Percentiles rank a stretch among this genome's conserved stretches.
These are phyloP conservation scores for Saxidomus purpurata DNA, from an alignment of 1,140 invertebrate species.

Conservation along the genomic window DNA sequence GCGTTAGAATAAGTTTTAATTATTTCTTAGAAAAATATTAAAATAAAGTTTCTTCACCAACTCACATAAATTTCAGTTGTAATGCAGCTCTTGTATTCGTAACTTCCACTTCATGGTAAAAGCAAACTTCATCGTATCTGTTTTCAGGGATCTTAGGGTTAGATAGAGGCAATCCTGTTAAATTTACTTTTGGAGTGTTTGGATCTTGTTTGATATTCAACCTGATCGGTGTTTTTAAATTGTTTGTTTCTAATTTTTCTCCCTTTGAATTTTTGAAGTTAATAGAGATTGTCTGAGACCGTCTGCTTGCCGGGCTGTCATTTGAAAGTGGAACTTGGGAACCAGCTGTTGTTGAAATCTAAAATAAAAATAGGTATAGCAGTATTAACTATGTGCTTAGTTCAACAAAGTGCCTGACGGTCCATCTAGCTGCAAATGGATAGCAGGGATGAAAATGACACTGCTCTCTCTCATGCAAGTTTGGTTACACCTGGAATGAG, in stretches of 20 bases:
- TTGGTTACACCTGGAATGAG: no score
- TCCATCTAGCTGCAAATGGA: no score
- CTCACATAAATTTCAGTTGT: conserved; percentile 48
- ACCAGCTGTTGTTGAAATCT: not conserved
- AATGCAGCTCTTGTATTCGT: conserved; percentile 7
- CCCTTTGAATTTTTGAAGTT: conserved; percentile 65
- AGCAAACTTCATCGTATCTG: conserved; percentile 66
- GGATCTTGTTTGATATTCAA: conserved; percentile 72
- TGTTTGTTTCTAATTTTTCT: conserved; percentile 20
- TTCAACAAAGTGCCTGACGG: no score
- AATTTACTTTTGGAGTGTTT: conserved; percentile 50
- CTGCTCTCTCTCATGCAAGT: no score
- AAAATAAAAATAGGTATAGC: no score
- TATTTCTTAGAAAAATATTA: no score
- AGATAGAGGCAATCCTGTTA: conserved; percentile 28
- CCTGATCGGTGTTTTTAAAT: conserved; percentile 68
- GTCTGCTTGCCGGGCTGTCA: not conserved
- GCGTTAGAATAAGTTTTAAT: no score
- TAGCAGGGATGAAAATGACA: no score
- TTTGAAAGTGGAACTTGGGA: not conserved
- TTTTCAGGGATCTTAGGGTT: conserved; percentile 57
- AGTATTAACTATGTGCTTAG: no score
- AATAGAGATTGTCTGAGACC: conserved; percentile 63
- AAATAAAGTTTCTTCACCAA: not conserved
- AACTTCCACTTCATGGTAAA: conserved; percentile 66